phyloP scores from a whole-genome alignment of 2,113 vertebrate genomes.

The Clarias gariepinus region DNA sequence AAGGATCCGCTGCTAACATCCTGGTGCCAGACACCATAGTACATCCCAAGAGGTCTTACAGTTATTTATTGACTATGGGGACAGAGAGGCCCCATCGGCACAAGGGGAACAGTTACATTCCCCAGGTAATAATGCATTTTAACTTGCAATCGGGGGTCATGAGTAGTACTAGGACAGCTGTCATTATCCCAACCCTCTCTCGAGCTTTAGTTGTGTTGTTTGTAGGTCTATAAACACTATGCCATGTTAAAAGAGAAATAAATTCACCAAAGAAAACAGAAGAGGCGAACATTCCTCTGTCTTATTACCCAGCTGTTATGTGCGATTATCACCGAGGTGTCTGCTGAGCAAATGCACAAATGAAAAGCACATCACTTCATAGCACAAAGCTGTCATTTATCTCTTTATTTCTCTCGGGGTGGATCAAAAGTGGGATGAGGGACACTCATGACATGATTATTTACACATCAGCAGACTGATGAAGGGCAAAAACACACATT shows the following conservation, averaged over 20 bases:
- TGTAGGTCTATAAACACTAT: neutral
- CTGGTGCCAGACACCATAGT: too few species aligned
- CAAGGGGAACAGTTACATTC: too few species aligned
- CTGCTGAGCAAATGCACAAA: slow-evolving; percentile 18
- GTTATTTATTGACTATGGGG: too few species aligned
- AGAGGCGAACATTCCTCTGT: neutral
- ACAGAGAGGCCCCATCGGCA: too few species aligned
- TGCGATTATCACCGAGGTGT: neutral
- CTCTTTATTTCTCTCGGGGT: neutral
- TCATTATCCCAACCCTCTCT: neutral
- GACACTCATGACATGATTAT: slow-evolving; percentile 4
- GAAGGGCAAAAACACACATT: neutral
- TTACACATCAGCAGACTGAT: neutral
- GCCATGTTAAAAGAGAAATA: neutral
- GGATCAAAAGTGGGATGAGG: neutral
- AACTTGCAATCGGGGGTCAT: neutral
- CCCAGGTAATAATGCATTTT: neutral
- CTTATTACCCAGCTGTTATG: slow-evolving; percentile 19
- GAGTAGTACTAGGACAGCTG: neutral
- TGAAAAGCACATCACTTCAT: neutral
- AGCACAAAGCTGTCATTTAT: neutral
- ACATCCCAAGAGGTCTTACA: too few species aligned
- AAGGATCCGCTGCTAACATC: too few species aligned
- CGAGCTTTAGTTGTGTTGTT: neutral
- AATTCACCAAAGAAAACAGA: neutral